Evolutionary conservation across 2,888 invertebrate genomes (phyloP).

Genomic region (Willowsia nigromaculata): DNA sequence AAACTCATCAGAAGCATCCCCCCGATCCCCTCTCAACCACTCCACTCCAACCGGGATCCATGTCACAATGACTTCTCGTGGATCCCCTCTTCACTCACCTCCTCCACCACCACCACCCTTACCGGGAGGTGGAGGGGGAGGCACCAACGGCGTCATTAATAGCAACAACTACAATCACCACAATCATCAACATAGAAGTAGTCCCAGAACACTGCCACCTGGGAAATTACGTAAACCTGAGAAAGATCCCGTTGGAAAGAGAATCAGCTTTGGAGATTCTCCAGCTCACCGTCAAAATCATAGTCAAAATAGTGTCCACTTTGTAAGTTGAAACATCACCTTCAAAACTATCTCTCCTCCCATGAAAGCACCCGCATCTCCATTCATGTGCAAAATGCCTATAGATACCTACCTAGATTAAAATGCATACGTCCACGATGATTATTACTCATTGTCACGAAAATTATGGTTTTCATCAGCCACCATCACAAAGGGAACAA

Average conservation of each 20-base stretch:
- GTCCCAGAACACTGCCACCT: slow-evolving; percentile 44
- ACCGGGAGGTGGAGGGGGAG: slow-evolving; percentile 9
- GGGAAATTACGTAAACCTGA: slow-evolving; percentile 65
- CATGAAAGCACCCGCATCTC: too few relatives aligned
- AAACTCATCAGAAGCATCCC: slow-evolving; percentile 76
- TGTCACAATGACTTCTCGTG: slow-evolving; percentile 78
- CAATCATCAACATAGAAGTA: slow-evolving; percentile 29
- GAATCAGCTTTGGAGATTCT: slow-evolving; percentile 78
- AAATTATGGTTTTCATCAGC: too few relatives aligned
- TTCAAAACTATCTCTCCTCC: background rate
- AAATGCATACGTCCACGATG: too few relatives aligned
- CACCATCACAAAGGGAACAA: too few relatives aligned
- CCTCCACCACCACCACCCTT: slow-evolving; percentile 74
- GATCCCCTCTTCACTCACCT: slow-evolving; percentile 76
- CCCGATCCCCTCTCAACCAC: slow-evolving; percentile 76
- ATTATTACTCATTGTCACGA: too few relatives aligned
- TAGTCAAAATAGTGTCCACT: slow-evolving; percentile 77
- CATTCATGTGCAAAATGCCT: too few relatives aligned
- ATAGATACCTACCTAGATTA: too few relatives aligned
- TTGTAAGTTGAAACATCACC: slow-evolving; percentile 74
- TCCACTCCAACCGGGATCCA: slow-evolving; percentile 78
- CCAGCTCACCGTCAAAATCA: slow-evolving; percentile 75
- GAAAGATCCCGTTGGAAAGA: slow-evolving; percentile 76
- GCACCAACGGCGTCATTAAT: background rate
- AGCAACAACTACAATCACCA: background rate